A percentile compares a stretch with the other conserved stretches of the same genome.
Evolutionary conservation across 2,888 invertebrate genomes (phyloP).

Genomic region (Aporophyla nigra): DNA sequence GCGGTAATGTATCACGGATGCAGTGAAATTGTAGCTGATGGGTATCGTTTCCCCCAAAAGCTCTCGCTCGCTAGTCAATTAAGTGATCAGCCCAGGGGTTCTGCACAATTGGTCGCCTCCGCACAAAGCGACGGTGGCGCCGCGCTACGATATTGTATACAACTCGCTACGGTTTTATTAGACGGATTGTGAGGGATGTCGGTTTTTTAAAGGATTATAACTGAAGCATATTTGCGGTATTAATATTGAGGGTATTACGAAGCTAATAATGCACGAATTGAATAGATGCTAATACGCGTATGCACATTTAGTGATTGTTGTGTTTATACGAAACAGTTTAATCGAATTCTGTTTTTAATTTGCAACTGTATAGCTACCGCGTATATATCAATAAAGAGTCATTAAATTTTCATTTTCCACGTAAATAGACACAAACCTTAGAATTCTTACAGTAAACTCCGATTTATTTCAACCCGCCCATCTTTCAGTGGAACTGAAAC

Average conservation of each 20-base stretch:
- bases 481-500: conserved; percentile 47
- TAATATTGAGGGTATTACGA: conserved; percentile 65
- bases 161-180: conserved; percentile 82
- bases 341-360: conserved; percentile 8
- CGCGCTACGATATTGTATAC: conserved; percentile 75
- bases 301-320: conserved; percentile 56
- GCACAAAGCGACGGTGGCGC: conserved; percentile 86
- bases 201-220: conserved; percentile 78
- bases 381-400: not conserved
- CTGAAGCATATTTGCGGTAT: conserved; percentile 68
- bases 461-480: conserved; percentile 13
- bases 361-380: not conserved
- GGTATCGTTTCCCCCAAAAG: conserved; percentile 77
- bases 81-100: conserved; percentile 90
- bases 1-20: conserved; percentile 68
- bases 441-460: conserved; percentile 17
- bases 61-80: conserved; percentile 88
- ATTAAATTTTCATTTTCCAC: conserved; percentile 9
- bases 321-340: conserved; percentile 45
- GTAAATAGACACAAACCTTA: not conserved
- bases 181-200: conserved; percentile 81
- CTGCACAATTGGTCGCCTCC: conserved; percentile 89
- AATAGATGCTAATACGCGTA: conserved; percentile 62
- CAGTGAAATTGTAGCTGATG: conserved; percentile 48
- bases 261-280: conserved; percentile 61